phyloP scores from a whole-genome alignment of 2,113 vertebrate genomes.

The Podarcis muralis region DNA sequence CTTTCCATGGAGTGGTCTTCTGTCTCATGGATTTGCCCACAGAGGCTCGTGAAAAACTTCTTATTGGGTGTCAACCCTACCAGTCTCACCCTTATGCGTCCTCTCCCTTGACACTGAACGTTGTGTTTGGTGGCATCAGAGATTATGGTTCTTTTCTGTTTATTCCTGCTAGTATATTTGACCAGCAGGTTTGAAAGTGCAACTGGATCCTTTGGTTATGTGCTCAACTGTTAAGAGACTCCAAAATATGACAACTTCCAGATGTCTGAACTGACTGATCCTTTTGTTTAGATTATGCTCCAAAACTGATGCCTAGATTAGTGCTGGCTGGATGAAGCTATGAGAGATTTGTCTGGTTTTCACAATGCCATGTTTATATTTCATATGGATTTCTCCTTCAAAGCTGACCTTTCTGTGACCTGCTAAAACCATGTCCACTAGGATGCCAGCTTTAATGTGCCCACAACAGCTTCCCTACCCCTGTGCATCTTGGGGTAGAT shows the following conservation, averaged over 20 bases:
- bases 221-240: conserved; percentile 73
- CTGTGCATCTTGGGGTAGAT: conserved; percentile 35
- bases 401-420: conserved; percentile 81
- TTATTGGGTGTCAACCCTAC: background rate
- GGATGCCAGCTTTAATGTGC: conserved; percentile 62
- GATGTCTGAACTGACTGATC: conserved; percentile 86
- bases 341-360: conserved; percentile 80
- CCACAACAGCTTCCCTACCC: conserved; percentile 37
- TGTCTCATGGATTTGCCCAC: background rate
- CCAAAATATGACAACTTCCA: conserved; percentile 90
- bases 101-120: background rate
- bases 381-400: conserved; percentile 82
- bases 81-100: background rate
- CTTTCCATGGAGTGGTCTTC: background rate
- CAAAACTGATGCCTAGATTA: conserved; percentile 94
- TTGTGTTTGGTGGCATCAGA: background rate
- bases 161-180: conserved; percentile 28
- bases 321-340: conserved; percentile 86
- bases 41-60: background rate
- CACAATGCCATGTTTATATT: conserved; percentile 80
- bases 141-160: background rate
- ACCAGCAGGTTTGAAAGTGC: conserved; percentile 47
- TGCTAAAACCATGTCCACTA: conserved; percentile 69
- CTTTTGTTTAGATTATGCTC: conserved; percentile 91
- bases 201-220: conserved; percentile 64